Evolutionary conservation across 1,140 invertebrate species (phyloP).

Genomic region (Pseudomyrmex concolor): DNA sequence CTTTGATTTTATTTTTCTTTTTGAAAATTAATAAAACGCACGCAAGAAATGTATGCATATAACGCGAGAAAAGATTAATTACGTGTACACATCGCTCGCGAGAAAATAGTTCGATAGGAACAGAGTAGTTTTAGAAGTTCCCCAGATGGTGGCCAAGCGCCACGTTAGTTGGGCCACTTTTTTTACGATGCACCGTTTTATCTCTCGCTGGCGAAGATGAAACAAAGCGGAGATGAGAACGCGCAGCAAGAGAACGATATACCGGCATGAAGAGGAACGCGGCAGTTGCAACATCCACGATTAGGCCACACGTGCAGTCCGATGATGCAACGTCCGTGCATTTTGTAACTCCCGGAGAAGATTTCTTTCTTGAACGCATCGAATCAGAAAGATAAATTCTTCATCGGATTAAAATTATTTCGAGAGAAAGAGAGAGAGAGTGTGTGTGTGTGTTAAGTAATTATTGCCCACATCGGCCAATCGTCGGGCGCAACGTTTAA

Average conservation of each 20-base stretch:
- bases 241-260: neutral
- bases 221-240: neutral
- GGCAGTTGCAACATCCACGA: conserved; percentile 67
- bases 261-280: neutral
- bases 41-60: too few relatives aligned
- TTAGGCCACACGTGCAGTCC: conserved; percentile 64
- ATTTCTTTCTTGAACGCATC: conserved; percentile 22
- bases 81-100: too few relatives aligned
- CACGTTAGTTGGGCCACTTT: neutral
- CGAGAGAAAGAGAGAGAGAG: neutral
- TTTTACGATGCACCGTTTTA: conserved; percentile 44
- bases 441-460: too few relatives aligned
- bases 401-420: conserved; percentile 1
- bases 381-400: conserved; percentile 37
- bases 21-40: conserved; percentile 12
- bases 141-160: neutral
- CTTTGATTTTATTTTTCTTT: neutral
- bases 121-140: too few relatives aligned
- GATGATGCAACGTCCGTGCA: conserved; percentile 68
- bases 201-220: neutral
- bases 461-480: neutral
- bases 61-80: neutral
- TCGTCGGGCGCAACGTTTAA: neutral
- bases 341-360: conserved; percentile 63
- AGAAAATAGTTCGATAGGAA: too few relatives aligned